Base-by-base conservation (phyloP, 1,140 invertebrate genomes). In the Tetraneura akinire region DNA sequence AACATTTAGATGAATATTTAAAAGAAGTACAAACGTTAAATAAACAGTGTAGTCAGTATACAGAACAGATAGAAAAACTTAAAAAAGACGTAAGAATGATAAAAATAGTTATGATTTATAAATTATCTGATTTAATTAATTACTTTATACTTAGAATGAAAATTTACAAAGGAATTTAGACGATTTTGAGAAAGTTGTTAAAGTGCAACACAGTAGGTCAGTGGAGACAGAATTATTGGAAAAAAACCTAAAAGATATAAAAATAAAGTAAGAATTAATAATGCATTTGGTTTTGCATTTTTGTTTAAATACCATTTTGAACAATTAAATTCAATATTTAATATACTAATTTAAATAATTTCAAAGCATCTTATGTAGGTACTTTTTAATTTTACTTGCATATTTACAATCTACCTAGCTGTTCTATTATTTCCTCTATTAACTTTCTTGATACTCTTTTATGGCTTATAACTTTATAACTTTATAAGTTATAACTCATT, bases 131-230 rank as follows among this genome's bases (percentile, higher is more conserved):
- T 51, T 51, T 68, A 0, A 70, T 55, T 21, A 53, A 29, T 23
- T 23, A 26, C 16, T 42, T 60, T 57, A 85, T 82, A 83, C 84
- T 10, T 83, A 94, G 91, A 91, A 92, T 83, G 95, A 97, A 81
- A 94, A 94, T 82, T 85, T 94, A 1, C 89, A 89, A 70, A 89
- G 90, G 81, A 94, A 95, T 86, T 84, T 96, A 13, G 93, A 93
- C 83, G 94, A 96, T 85, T 94, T 92, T 83, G 92, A 95, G 83
- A 92, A 91, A 84, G 91, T 96, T 2, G 90, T 90, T 14, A 94
- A 95, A 86, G 89, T 94, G 1, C 93, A 95, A 84, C 88, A 91
- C 80, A 92, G 89, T 76, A 88, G 93, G n/a, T 91, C 90, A 26
- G 90, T 90, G 4, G 93, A 94, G 81, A 92, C 91, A 37, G 88